phyloP scores from a whole-genome alignment of 2,113 vertebrate species.

The Macquaria australasica region DNA sequence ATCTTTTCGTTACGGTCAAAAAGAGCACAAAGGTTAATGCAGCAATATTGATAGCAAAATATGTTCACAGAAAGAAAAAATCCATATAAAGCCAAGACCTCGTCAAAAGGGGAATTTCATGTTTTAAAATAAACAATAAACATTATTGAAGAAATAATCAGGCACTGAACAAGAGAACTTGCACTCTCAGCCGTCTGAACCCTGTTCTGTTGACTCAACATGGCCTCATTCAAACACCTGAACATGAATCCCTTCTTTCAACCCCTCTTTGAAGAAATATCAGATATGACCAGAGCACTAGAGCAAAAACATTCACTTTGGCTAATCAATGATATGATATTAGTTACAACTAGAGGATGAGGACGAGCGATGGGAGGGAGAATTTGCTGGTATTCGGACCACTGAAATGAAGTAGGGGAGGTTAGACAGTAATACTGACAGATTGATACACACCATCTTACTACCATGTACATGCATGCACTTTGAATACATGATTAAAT shows the following conservation, averaged over 20 bases:
- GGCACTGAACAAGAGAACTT: constrained; percentile 26
- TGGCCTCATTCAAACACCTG: constrained; percentile 5
- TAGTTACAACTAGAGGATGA: not conserved
- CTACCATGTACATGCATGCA: constrained; percentile 32
- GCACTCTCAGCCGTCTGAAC: constrained; percentile 2
- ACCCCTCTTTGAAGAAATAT: constrained; percentile 18
- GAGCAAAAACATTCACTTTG: constrained; percentile 18
- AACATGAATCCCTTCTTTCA: constrained; percentile 25
- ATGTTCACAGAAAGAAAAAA: not conserved
- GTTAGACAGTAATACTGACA: constrained; percentile 65
- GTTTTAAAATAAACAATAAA: constrained; percentile 11
- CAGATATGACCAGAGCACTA: constrained; percentile 28
- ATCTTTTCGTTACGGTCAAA: constrained; percentile 17
- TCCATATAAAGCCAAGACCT: constrained; percentile 25
- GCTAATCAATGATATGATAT: constrained; percentile 15
- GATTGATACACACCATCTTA: constrained; percentile 32
- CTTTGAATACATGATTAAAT: constrained; percentile 26
- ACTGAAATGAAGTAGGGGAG: constrained; percentile 27
- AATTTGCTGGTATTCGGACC: constrained; percentile 33
- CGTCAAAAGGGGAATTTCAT: constrained; percentile 1
- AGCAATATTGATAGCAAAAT: not conserved
- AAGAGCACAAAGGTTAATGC: constrained; percentile 7
- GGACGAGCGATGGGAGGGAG: not conserved
- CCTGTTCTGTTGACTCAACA: not conserved
- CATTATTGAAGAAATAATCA: not conserved